A percentile compares a stretch with the other conserved stretches of the same genome.
Conservation (phyloP, 2,113 vertebrate genomes). For the Rostratula benghalensis region DNA sequence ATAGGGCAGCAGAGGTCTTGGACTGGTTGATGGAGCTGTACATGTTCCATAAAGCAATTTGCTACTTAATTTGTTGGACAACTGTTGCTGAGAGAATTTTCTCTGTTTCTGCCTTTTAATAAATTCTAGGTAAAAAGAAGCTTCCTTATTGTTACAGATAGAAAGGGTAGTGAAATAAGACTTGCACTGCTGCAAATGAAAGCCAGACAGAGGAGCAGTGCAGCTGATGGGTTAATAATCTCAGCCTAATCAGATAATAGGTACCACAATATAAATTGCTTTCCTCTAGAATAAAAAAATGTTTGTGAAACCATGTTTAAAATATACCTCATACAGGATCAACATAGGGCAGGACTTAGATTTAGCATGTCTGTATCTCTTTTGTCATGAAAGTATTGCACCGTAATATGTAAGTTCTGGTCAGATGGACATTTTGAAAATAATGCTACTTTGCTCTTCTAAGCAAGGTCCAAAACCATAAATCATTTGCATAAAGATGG, state of each 20-base stretch:
- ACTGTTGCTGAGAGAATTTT: not conserved
- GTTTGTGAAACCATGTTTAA: not conserved
- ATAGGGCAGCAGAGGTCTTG: not conserved
- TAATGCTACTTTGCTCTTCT: conserved; percentile 15
- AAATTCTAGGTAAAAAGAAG: not conserved
- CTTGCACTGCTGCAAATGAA: not conserved
- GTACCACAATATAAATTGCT: not conserved
- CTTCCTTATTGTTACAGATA: not conserved
- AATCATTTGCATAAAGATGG: conserved; percentile 37
- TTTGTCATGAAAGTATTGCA: not conserved
- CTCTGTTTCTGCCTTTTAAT: not conserved
- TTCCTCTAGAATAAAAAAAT: conserved; percentile 23
- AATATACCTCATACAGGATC: not conserved
- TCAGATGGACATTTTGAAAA: conserved; percentile 43
- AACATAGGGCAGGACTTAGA: not conserved
- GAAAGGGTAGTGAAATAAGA: not conserved
- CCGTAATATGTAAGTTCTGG: not conserved
- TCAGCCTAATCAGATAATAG: conserved; percentile 37
- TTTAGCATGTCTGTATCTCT: not conserved
- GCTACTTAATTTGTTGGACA: not conserved
- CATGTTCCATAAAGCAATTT: not conserved
- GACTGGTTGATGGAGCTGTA: not conserved
- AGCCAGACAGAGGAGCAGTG: not conserved
- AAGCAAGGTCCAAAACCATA: conserved; percentile 27
- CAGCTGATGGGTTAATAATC: conserved; percentile 35